phyloP scores from a whole-genome alignment of 2,888 invertebrate genomes.

The Trypoxylon attenuatum region DNA sequence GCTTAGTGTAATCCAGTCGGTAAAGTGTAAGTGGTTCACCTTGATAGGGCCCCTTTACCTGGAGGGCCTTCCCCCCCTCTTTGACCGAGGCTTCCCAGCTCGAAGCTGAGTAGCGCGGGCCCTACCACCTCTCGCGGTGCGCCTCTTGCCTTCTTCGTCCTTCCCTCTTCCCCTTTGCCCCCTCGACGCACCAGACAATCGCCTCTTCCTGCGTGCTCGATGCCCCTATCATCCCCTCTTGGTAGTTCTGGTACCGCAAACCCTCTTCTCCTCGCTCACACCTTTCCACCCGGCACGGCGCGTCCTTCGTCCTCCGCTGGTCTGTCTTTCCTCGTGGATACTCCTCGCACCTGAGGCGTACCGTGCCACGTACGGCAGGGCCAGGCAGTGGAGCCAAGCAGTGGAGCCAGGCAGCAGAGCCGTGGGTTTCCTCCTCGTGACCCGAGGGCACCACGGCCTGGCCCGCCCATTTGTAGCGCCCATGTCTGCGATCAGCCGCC shows the following conservation, averaged over 20 bases:
- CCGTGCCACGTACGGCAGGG: too few species aligned
- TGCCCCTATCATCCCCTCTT: constrained; percentile 5
- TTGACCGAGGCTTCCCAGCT: constrained; percentile 9
- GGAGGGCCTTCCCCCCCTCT: constrained; percentile 42
- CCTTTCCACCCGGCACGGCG: constrained; percentile 40
- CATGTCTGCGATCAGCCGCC: constrained; percentile 70
- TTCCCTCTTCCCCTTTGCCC: too few species aligned
- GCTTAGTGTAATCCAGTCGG: constrained; percentile 73
- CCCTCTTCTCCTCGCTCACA: constrained; percentile 37
- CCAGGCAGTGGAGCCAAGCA: too few species aligned
- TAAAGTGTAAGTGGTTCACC: constrained; percentile 72
- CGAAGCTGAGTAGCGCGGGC: not conserved
- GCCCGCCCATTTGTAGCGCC: constrained; percentile 72
- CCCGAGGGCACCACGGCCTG: constrained; percentile 68
- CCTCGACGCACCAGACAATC: constrained; percentile 29
- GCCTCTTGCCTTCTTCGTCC: constrained; percentile 21
- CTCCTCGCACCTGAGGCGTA: constrained; percentile 44
- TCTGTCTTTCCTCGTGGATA: constrained; percentile 33
- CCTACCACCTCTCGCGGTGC: constrained; percentile 31
- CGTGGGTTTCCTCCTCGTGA: constrained; percentile 65
- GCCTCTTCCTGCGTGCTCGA: constrained; percentile 13
- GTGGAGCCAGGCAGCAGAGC: constrained; percentile 63
- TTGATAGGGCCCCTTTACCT: constrained; percentile 66
- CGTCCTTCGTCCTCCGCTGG: too few species aligned
- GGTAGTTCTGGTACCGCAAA: constrained; percentile 6